Base-by-base conservation (phyloP, 2,888 invertebrate genomes). In the Arge pagana region DNA sequence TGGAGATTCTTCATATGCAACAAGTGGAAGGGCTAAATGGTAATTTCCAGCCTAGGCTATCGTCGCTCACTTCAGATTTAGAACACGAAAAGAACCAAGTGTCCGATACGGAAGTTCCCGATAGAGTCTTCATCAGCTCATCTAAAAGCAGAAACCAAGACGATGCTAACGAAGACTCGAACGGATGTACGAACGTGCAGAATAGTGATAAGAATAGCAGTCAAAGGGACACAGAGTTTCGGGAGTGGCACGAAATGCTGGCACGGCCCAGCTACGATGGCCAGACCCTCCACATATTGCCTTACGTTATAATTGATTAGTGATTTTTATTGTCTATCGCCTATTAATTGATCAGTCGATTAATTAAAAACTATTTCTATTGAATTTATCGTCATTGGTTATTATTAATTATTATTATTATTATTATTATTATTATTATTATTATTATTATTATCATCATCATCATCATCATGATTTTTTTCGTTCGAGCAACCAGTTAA, bases 271-370 rank as follows among this genome's bases (percentile, higher is more conserved):
- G 90, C 56, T 85, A 84, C 68, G 85, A 90, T 71, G 89, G 88
- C 71, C 88, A 90, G 76, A 81, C 84, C 72, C 85, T 96, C 76
- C 85, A 91, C 78, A 92, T 96, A 82, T 85, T 96, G 85, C 96
- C 96, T 81, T 97, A 97, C 82, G 94, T 95, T 80, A 89, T 95
- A 78, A 90, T 95, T 80, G 95, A 96, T 87, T 95, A 74, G 68
- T 69, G 58, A 62, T 58, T 52, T 37, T 52, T 45, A 52, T 52
- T 48, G 28, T 52, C 43, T 41, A 45, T 45, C 35, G 54, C 43
- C 37, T 56, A 54, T 55, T 53, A 59, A 51, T 57, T 48, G n/a
- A 45, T 8, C 49, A 39, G 43, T 63, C 57, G 41, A 49, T 59
- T 56, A 56, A 63, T 63, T 62, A 58, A 64, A n/a, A 60, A 55